These are phyloP conservation scores for Mixornis gularis DNA, from an alignment of 2,113 vertebrate genomes.

Conservation along the genomic window DNA sequence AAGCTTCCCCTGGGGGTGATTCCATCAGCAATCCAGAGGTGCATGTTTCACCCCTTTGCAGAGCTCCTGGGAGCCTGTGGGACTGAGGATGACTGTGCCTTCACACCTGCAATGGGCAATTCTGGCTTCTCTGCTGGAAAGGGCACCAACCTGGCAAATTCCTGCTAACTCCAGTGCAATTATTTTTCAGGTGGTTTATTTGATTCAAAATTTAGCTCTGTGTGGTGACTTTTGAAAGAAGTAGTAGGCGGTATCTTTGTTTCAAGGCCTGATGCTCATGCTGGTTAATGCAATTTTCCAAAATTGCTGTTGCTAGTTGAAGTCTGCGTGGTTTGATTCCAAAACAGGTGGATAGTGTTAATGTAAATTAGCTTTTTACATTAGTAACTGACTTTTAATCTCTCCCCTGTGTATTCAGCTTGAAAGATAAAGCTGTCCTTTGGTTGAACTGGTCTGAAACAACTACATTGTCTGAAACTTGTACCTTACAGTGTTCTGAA, in stretches of 20 bases:
- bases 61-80: neutral
- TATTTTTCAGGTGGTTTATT: neutral
- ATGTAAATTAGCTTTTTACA: conserved; percentile 12
- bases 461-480: neutral
- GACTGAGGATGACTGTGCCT: rapidly evolving
- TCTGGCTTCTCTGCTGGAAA: neutral
- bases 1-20: neutral
- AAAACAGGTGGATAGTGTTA: neutral
- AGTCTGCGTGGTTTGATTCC: neutral
- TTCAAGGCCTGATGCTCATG: neutral
- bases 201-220: neutral
- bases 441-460: neutral
- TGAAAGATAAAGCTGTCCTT: neutral
- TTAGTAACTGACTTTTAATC: neutral
- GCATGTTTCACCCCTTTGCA: rapidly evolving
- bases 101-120: neutral
- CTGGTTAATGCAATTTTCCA: neutral
- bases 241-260: neutral
- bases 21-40: rapidly evolving
- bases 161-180: neutral
- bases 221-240: neutral
- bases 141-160: neutral
- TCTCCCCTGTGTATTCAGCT: neutral
- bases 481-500: neutral
- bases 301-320: neutral